Evolutionary conservation across 1,140 invertebrate genomes (phyloP).

Genomic region (Tetramorium parvispinum): DNA sequence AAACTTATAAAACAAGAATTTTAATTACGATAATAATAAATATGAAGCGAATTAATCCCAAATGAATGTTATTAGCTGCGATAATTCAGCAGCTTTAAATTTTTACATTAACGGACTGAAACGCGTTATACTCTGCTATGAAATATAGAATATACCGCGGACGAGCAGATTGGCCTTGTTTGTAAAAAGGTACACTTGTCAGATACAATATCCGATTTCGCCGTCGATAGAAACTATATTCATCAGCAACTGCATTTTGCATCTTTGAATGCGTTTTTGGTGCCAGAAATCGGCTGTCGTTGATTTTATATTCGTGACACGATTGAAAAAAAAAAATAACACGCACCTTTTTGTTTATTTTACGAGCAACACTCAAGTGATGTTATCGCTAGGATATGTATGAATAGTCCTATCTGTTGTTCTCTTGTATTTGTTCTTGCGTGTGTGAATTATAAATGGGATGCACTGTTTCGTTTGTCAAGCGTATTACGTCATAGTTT

Average conservation of each 20-base stretch:
- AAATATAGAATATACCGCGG: neutral
- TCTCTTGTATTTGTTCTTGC: neutral
- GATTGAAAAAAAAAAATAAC: slow-evolving; percentile 8
- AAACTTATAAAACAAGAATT: neutral
- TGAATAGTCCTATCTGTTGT: slow-evolving; percentile 41
- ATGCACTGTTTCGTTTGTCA: slow-evolving; percentile 18
- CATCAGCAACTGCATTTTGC: slow-evolving; percentile 29
- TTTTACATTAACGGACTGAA: neutral
- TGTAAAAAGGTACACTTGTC: slow-evolving; percentile 17
- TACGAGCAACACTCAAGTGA: neutral
- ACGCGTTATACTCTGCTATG: neutral
- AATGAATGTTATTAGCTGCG: neutral
- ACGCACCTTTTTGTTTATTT: slow-evolving; percentile 23
- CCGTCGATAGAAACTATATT: slow-evolving; percentile 28
- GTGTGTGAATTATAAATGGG: slow-evolving; percentile 42
- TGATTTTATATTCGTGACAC: slow-evolving; percentile 41
- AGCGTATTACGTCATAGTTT: slow-evolving; percentile 2
- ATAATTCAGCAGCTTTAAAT: neutral
- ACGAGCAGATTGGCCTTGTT: neutral
- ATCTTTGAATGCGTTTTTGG: slow-evolving; percentile 19
- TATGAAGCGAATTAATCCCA: neutral
- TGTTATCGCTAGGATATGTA: slow-evolving; percentile 30
- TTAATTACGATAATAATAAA: neutral
- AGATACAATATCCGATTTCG: slow-evolving; percentile 29
- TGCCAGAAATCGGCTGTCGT: neutral